phyloP scores from a whole-genome alignment of 2,113 vertebrate species.

The Campylomormyrus tamandua region DNA sequence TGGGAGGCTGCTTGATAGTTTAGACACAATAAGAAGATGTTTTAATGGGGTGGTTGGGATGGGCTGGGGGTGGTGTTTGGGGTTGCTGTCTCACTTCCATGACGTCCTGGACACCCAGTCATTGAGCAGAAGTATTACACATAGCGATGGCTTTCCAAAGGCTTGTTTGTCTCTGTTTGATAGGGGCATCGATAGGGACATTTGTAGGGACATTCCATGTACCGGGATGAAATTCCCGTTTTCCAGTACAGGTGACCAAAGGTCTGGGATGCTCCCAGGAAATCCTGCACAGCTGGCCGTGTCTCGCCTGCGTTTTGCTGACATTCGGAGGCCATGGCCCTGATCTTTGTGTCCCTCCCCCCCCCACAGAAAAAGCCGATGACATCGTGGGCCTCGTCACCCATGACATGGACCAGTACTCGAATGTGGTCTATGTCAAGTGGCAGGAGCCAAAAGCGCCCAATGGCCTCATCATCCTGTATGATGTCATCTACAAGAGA shows the following conservation, averaged over 20 bases:
- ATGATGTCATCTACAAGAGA: slow-evolving; percentile 83
- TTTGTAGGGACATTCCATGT: not conserved
- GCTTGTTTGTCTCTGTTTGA: not conserved
- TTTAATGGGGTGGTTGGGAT: not conserved
- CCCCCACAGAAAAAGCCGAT: slow-evolving; percentile 76
- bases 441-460: slow-evolving; percentile 83
- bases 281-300: not conserved
- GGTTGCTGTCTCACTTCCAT: not conserved
- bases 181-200: not conserved
- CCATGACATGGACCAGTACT: slow-evolving; percentile 70
- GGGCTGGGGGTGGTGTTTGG: not conserved
- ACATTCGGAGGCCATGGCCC: not conserved
- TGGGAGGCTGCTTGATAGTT: not conserved
- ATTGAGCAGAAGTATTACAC: not conserved
- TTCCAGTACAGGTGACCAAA: not conserved
- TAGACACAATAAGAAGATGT: not conserved
- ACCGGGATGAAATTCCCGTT: not conserved
- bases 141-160: not conserved
- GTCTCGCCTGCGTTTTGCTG: not conserved
- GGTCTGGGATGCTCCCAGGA: not conserved
- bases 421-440: slow-evolving; percentile 67
- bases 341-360: not conserved
- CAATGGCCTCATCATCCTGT: slow-evolving; percentile 89
- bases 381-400: slow-evolving; percentile 72
- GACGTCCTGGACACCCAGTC: not conserved